These are phyloP conservation scores for Acronicta alni DNA, from an alignment of 2,888 invertebrate genomes.

Conservation along the genomic window DNA sequence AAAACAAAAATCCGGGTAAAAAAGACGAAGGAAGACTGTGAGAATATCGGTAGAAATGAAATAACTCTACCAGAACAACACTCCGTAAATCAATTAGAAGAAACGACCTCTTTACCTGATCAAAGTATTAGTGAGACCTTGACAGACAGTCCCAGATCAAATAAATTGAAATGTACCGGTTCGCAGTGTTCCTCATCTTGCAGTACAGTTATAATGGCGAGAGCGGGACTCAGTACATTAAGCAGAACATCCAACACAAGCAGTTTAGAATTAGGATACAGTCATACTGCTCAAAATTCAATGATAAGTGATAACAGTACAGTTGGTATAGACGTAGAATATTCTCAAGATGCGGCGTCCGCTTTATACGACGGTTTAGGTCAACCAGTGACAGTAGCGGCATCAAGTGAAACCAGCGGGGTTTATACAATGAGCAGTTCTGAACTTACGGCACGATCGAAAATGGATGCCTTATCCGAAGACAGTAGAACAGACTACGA, in stretches of 20 bases:
- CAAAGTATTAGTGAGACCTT: constrained; percentile 83
- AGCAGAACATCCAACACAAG: constrained; percentile 93
- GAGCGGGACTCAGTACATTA: constrained; percentile 84
- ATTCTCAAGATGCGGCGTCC: constrained; percentile 88
- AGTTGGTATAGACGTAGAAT: constrained; percentile 91
- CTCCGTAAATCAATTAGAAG: constrained; percentile 71
- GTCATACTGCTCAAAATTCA: constrained; percentile 96
- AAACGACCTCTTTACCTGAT: constrained; percentile 78
- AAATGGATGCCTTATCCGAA: constrained; percentile 87
- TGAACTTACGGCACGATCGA: constrained; percentile 89
- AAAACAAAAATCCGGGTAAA: constrained; percentile 73
- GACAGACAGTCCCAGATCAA: constrained; percentile 89
- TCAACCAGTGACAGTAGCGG: constrained; percentile 89
- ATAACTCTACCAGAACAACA: constrained; percentile 65
- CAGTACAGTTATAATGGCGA: constrained; percentile 94
- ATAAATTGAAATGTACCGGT: constrained; percentile 91
- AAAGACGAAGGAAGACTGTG: constrained; percentile 75
- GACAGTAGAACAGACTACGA: constrained; percentile 82
- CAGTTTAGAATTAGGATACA: constrained; percentile 95
- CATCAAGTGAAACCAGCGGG: constrained; percentile 95
- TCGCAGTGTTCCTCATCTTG: constrained; percentile 96
- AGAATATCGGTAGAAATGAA: constrained; percentile 67
- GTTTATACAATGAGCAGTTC: constrained; percentile 95
- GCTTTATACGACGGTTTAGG: constrained; percentile 88
- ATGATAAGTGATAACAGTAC: constrained; percentile 92